Evolutionary conservation across 2,797 vertebrate species (phyloP).

Genomic region (Petrocephalus sullivani): DNA sequence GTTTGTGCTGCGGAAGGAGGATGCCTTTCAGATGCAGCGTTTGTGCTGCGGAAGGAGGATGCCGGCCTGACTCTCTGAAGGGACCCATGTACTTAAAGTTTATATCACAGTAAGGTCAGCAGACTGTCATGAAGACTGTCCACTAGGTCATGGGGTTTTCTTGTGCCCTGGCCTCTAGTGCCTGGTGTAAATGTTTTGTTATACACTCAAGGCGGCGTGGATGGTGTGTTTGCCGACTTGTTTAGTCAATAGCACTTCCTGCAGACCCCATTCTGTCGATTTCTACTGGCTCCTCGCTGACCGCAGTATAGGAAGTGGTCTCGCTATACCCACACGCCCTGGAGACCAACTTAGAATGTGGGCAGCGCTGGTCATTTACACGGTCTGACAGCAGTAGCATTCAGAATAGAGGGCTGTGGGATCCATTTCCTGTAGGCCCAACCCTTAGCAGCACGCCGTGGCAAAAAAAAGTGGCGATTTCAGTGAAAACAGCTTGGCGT

Average conservation of each 20-base stretch:
- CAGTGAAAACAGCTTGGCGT: neutral
- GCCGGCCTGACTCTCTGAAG: neutral
- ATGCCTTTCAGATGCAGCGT: neutral
- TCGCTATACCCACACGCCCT: neutral
- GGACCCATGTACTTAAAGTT: neutral
- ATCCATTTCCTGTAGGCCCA: neutral
- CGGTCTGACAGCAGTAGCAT: neutral
- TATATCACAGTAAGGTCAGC: neutral
- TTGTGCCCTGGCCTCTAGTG: neutral
- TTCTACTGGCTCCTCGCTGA: neutral
- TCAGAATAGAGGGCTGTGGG: neutral
- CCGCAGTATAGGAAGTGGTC: neutral
- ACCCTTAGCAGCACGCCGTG: neutral
- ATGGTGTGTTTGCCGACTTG: neutral
- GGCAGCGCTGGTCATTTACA: neutral
- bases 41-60: neutral
- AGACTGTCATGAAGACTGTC: neutral
- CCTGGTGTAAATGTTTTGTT: neutral
- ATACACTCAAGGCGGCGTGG: neutral
- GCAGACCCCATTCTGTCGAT: neutral
- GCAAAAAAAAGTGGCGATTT: neutral
- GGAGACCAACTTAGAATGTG: neutral
- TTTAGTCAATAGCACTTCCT: neutral
- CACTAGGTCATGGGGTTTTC: too few species aligned
- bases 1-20: neutral